Evolutionary conservation across 2,797 vertebrate species (phyloP), one percentile per base, ranked within the genome.

Genomic region (Brotogeris chrysoptera): DNA sequence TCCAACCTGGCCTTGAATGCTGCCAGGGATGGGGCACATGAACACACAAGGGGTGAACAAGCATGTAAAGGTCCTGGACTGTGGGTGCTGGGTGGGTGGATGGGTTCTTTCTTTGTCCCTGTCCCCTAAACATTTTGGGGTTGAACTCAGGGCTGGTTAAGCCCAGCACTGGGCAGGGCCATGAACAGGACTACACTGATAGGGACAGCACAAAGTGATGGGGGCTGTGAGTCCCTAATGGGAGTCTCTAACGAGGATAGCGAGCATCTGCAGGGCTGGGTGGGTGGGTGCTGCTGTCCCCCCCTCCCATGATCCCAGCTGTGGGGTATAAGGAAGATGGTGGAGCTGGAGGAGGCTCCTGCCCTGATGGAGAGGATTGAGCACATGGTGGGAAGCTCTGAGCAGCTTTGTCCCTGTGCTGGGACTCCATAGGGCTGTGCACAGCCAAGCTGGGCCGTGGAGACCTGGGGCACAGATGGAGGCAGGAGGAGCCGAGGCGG

Each of bases 301-400:
- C 41, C 41, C 44, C 53, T 15, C 41, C 63, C 8, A 1, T 28
- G 21, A 63, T 9, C 38, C 36, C 88, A 41, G 28, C 28, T 78
- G 50, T 4, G 11, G 39, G 69, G 28, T 44, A 60, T 6, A 66
- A 72, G 11, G 68, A 55, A 9, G 64, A 19, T 6, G 52, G 4
- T 14, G 59, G 24, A 21, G 36, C 8, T 4, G 16, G 57, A 47
- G 14, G 41, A 49, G 8, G 23, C 1, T 82, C n/a, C n/a, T 57
- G 77, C 57, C 28, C 28, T 25, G 1, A 18, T 57, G 9, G 30
- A 44, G 24, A 18, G 18, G 16, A 25, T 5, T 0, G 2, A 74
- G 49, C 4, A 2, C 3, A 1, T 0, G 4, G 3, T 5, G 14
- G 20, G n/a, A 39, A 34, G 39, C 3, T 34, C 5, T 3, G 68